Conservation (phyloP, 2,113 vertebrate species). For the Indicator indicator region DNA sequence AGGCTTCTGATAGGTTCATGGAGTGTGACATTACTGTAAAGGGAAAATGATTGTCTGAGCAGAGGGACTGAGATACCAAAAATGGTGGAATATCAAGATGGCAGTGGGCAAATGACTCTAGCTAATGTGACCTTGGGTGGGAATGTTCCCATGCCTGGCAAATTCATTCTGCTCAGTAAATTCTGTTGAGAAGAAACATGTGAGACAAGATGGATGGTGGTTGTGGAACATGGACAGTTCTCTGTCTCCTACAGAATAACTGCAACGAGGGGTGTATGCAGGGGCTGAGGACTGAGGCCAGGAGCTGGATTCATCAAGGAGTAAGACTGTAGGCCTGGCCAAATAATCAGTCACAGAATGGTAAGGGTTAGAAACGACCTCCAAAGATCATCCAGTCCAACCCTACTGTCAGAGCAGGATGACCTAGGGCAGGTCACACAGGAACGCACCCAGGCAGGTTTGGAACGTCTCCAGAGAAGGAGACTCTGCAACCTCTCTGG, state of each 20-base stretch:
- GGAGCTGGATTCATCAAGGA: not conserved
- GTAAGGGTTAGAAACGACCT: no score
- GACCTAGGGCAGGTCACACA: no score
- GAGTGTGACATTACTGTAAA: not conserved
- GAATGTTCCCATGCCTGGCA: not conserved
- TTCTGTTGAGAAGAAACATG: not conserved
- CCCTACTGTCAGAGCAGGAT: no score
- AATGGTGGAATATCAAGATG: not conserved
- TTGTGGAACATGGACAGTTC: not conserved
- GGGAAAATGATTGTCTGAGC: not conserved
- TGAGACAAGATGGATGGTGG: not conserved
- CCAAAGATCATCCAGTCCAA: no score
- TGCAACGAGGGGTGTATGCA: not conserved
- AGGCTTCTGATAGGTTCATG: not conserved
- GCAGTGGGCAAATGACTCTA: not conserved
- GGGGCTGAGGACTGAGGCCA: not conserved
- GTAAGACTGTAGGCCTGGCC: not conserved
- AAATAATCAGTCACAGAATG: not conserved
- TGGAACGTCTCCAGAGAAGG: no score
- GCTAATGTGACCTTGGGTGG: not conserved
- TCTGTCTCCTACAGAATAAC: not conserved
- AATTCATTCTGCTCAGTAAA: not conserved
- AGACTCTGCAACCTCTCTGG: no score
- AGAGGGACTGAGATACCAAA: not conserved
- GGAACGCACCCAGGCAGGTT: no score